phyloP scores from a whole-genome alignment of 2,888 invertebrate species.

The Orchesellides sinensis region DNA sequence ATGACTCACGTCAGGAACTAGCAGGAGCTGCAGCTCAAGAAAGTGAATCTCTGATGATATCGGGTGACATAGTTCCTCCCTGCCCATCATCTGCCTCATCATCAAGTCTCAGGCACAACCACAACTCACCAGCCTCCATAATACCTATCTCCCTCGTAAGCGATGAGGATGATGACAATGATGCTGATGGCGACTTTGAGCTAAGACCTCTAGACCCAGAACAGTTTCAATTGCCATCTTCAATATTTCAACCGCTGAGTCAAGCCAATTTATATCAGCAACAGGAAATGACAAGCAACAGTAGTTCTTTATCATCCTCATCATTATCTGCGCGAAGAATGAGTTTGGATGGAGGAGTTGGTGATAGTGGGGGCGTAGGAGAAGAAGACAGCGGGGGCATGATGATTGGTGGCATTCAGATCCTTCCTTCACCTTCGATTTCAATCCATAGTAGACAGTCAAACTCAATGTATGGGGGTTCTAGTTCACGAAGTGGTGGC shows the following conservation, averaged over 20 bases:
- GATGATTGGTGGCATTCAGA: conserved; percentile 50
- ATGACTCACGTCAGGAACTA: neutral
- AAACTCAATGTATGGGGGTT: no score
- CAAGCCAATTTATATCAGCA: neutral
- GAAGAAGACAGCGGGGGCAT: conserved; percentile 19
- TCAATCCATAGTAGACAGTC: conserved; percentile 42
- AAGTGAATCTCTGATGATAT: neutral
- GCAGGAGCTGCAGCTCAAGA: neutral
- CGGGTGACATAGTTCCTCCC: neutral
- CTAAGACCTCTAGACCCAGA: conserved; percentile 49
- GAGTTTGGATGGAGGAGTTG: conserved; percentile 7
- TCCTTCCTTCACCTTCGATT: conserved; percentile 34
- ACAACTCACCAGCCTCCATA: conserved; percentile 21
- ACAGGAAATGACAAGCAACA: no score
- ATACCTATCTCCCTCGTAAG: conserved; percentile 35
- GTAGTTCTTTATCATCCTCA: no score
- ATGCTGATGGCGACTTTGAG: no score
- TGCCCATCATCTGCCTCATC: neutral
- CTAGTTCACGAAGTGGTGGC: conserved; percentile 9
- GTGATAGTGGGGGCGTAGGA: neutral
- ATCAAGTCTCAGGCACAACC: neutral
- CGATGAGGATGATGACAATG: conserved; percentile 37
- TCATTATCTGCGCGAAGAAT: no score
- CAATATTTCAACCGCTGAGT: conserved; percentile 41
- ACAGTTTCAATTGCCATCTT: conserved; percentile 44